Percentiles rank a stretch among this genome's conserved stretches.
Conservation (phyloP, 2,888 invertebrate species). For the Andrena flavipes region DNA sequence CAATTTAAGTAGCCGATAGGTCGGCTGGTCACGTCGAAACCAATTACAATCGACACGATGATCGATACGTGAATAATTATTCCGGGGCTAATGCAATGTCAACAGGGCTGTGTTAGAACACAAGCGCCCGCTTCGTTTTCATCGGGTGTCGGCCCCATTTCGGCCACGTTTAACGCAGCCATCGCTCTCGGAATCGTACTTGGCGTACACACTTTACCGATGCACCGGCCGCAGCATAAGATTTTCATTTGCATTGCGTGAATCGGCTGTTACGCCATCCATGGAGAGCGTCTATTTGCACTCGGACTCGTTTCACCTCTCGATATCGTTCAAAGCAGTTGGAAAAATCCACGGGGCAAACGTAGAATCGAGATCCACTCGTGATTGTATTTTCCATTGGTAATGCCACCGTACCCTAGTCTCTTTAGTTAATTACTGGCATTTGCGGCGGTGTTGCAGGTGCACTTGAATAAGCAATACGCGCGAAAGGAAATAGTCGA, state of each 20-base stretch:
- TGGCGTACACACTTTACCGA: slow-evolving; percentile 44
- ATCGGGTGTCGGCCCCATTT: slow-evolving; percentile 49
- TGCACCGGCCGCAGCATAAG: slow-evolving; percentile 55
- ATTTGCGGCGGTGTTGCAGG: too few species aligned
- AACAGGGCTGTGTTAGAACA: slow-evolving; percentile 62
- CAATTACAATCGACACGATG: slow-evolving; percentile 72
- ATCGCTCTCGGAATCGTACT: slow-evolving; percentile 36
- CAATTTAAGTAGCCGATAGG: slow-evolving; percentile 66
- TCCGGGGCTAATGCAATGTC: slow-evolving; percentile 74
- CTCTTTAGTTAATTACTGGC: too few species aligned
- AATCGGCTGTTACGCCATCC: slow-evolving; percentile 45
- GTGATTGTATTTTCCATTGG: slow-evolving; percentile 15
- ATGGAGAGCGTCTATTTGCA: slow-evolving; percentile 37
- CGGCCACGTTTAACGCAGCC: slow-evolving; percentile 56
- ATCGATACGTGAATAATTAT: slow-evolving; percentile 77
- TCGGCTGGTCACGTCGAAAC: slow-evolving; percentile 62
- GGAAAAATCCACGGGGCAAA: slow-evolving; percentile 21
- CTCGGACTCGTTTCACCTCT: slow-evolving; percentile 41
- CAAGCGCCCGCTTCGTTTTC: slow-evolving; percentile 60
- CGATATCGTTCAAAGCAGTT: slow-evolving; percentile 28
- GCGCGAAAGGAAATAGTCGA: too few species aligned
- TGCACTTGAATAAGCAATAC: too few species aligned
- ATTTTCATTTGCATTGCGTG: slow-evolving; percentile 68
- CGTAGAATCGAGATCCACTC: background rate
- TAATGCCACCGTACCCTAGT: background rate